These are phyloP conservation scores for Lacerta bilineata DNA, from an alignment of 2,797 vertebrate genomes.

Conservation along the genomic window DNA sequence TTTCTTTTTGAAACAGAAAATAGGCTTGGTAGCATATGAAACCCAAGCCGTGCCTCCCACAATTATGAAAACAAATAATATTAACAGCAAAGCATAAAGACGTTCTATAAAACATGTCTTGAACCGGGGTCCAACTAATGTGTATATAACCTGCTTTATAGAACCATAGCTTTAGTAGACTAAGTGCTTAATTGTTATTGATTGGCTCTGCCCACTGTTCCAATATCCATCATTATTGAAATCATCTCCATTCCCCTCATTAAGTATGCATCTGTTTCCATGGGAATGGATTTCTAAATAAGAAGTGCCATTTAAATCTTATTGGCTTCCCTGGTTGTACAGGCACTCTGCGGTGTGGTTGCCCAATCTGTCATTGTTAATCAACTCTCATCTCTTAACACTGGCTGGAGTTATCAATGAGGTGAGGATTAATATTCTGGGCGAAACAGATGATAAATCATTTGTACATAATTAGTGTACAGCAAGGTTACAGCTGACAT, in stretches of 20 bases:
- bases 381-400: constrained; percentile 96
- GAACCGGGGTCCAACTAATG: constrained; percentile 74
- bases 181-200: constrained; percentile 84
- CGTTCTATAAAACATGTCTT: constrained; percentile 61
- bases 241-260: constrained; percentile 83
- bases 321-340: constrained; percentile 84
- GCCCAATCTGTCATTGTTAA: constrained; percentile 96
- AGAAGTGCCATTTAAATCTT: constrained; percentile 78
- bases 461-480: constrained; percentile 95
- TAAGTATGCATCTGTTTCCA: constrained; percentile 90
- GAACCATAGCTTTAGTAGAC: constrained; percentile 79
- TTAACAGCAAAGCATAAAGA: constrained; percentile 71
- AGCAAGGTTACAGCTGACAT: constrained; percentile 95
- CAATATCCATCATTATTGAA: constrained; percentile 83
- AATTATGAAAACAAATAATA: constrained; percentile 54
- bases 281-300: constrained; percentile 89
- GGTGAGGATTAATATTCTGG: constrained; percentile 92
- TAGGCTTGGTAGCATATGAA: constrained; percentile 47
- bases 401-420: constrained; percentile 89
- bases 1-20: constrained; percentile 60
- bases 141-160: constrained; percentile 80
- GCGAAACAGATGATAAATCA: constrained; percentile 94
- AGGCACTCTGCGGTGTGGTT: constrained; percentile 81
- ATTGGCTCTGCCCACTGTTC: constrained; percentile 83
- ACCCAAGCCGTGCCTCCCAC: constrained; percentile 49